Evolutionary conservation across 2,113 vertebrate species (phyloP), one percentile per base, ranked within the genome.

Genomic region (Austrofundulus limnaeus): DNA sequence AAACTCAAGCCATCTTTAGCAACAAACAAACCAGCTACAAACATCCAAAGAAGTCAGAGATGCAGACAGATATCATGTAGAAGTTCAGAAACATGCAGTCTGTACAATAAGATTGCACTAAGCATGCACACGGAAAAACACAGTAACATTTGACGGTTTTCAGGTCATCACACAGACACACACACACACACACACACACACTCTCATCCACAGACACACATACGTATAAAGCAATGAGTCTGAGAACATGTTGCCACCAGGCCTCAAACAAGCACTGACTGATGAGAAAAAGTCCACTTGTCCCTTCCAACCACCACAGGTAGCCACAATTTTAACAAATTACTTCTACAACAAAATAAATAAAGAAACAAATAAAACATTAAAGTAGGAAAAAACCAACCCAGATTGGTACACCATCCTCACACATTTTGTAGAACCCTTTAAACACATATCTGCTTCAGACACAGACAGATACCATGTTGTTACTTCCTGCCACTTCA

Each of bases 131-230:
- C 43, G 20, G 17, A n/a, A 20, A 46, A 46, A 46, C 43, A 46
- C 43, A 20, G 2, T 7, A 17, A 8, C 42, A 43, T 43, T 43
- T 43, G 16, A 9, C 19, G 17, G 16, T n/a, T 43, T 43, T 43
- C 42, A 45, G 41, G 9, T 45, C 17, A 8, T 11, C n/a, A 19
- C 43, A 34, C 45, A 71, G 16, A 72, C 28, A 63, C 39, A 70
- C 38, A 85, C 8, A 68, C 16, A 60, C 12, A 49, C 43, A 53
- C 15, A 51, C n/a, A 41, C 49, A 61, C 46, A 43, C 15, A n/a
- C n/a, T n/a, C n/a, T n/a, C n/a, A n/a, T n/a, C n/a, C n/a, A 70
- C n/a, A 63, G 12, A 59, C 50, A 64, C 16, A 62, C 21, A 51
- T 28, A n/a, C n/a, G n/a, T 34, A 28, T 34, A 1, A 31, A 17